Base-by-base conservation (phyloP, 2,797 vertebrate genomes). In the Cottoperca gobio region DNA sequence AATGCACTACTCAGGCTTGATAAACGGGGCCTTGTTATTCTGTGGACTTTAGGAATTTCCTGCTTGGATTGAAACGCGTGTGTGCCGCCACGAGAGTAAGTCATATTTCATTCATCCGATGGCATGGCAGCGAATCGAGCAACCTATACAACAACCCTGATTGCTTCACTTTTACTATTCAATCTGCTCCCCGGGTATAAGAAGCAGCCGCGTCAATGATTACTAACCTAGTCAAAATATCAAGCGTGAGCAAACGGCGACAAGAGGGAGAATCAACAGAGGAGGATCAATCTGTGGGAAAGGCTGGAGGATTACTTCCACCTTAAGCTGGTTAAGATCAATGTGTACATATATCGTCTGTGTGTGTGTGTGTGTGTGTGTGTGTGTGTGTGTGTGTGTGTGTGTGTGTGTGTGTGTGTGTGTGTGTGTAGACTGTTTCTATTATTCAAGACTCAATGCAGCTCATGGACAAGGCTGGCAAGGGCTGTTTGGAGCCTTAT, bases 211-310 rank as follows among this genome's bases (percentile, higher is more conserved):
- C 39, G 79, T 89, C 82, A 75, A 68, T 82, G 78, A 86, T 63
- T 40, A 63, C 82, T 87, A 89, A 91, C 83, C 84, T 59, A 76
- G 86, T 89, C 79, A 86, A 83, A 90, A 91, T 70, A 79, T 81
- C 79, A 83, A 76, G 76, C 53, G 21, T 53, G 79, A 74, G 86
- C 86, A 90, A 88, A 84, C 24, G 31, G 78, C 24, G 49, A 84
- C 81, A 80, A 79, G 72, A 79, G 72, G 52, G 66, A 76, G 74
- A 86, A 87, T 86, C 77, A 82, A 86, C 87, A 70, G 72, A 74
- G 60, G 50, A 73, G 82, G 86, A 92, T 93, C 89, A 87, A 92
- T 91, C 87, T 82, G 70, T 28, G 69, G 73, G 75, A 80, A 73
- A 78, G 68, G 81, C 71, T 70, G 85, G 45, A 73, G 81, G 87